A percentile compares a stretch with the other conserved stretches of the same genome.
Conservation (phyloP, 2,113 vertebrate species). For the Dipodomys spectabilis region DNA sequence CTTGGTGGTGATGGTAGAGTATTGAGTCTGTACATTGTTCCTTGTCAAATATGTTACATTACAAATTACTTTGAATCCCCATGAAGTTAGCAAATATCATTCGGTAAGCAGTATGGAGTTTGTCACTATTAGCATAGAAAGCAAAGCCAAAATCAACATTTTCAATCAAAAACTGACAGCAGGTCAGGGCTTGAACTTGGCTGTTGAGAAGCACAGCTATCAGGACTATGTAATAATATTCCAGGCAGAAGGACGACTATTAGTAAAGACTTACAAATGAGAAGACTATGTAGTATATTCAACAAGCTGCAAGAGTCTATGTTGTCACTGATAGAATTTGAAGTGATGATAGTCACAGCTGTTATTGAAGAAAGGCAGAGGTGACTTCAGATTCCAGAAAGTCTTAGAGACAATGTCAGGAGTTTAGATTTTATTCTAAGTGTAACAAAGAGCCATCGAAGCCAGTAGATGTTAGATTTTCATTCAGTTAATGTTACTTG, state of each 20-base stretch:
- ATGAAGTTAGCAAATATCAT: conserved; percentile 68
- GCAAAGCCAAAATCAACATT: conserved; percentile 79
- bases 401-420: conserved; percentile 35
- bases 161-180: conserved; percentile 79
- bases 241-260: conserved; percentile 3
- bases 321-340: conserved; percentile 32
- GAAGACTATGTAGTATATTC: background rate
- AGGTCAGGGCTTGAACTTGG: conserved; percentile 75
- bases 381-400: background rate
- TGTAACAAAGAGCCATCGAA: background rate
- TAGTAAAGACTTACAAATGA: conserved; percentile 38
- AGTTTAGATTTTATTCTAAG: background rate
- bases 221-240: conserved; percentile 51
- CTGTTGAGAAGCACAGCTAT: conserved; percentile 72
- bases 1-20: background rate
- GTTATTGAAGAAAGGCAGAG: background rate
- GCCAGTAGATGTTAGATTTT: conserved; percentile 4
- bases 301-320: conserved; percentile 6
- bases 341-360: background rate
- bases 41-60: conserved; percentile 69
- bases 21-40: conserved; percentile 43
- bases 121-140: conserved; percentile 79
- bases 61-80: conserved; percentile 73
- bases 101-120: conserved; percentile 75
- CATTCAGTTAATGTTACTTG: background rate